Percentiles rank a stretch among this genome's conserved stretches.
These are phyloP conservation scores for Rhea americana DNA, from an alignment of 2,113 vertebrate species.

Conservation along the genomic window DNA sequence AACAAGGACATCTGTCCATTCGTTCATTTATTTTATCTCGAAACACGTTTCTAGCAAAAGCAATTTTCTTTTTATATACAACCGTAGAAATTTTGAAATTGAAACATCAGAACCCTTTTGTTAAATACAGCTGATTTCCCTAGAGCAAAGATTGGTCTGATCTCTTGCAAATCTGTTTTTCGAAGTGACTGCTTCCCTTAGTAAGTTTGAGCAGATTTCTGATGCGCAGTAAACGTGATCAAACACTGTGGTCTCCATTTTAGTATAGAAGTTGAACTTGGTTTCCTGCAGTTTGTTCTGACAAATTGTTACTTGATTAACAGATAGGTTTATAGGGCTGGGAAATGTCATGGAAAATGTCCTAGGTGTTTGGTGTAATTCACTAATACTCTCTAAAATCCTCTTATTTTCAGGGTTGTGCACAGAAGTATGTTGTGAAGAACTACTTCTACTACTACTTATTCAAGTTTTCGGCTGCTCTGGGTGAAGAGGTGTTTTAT, in stretches of 20 bases:
- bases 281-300: background rate
- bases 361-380: background rate
- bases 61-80: background rate
- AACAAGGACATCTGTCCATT: background rate
- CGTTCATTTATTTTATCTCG: background rate
- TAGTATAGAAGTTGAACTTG: background rate
- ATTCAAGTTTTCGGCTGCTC: constrained; percentile 86
- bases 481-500: constrained; percentile 94
- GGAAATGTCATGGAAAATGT: background rate
- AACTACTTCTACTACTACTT: constrained; percentile 89
- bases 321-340: background rate
- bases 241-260: background rate
- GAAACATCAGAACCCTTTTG: rapidly evolving
- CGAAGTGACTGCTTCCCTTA: background rate
- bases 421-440: constrained; percentile 84
- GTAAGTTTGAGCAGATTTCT: background rate
- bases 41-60: background rate
- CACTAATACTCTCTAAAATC: background rate
- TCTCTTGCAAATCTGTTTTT: background rate
- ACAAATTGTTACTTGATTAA: background rate
- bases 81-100: background rate
- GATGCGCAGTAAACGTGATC: background rate
- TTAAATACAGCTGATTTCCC: background rate
- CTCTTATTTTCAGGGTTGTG: constrained; percentile 73
- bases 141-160: background rate